Conservation (phyloP, 2,113 vertebrate species). For the Chloroceryle aenea region DNA sequence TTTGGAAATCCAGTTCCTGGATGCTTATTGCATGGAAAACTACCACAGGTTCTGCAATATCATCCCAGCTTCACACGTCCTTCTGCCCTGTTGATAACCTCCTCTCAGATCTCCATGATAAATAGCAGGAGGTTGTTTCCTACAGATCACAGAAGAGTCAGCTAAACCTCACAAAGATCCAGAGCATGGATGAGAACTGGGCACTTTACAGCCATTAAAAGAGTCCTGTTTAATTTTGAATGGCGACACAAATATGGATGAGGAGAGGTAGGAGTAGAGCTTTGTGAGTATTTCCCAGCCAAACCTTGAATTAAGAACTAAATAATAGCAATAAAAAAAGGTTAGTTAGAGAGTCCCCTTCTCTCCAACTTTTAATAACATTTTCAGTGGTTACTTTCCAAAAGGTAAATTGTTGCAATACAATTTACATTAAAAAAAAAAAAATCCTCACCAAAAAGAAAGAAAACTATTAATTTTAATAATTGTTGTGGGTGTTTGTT, state of each 20-base stretch:
- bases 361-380: neutral
- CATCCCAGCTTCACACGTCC: accelerated
- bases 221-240: neutral
- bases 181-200: neutral
- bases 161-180: neutral
- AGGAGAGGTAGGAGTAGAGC: neutral
- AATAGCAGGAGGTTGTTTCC: neutral
- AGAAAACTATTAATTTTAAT: neutral
- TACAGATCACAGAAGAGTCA: neutral
- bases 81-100: neutral
- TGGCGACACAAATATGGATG: neutral
- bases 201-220: neutral
- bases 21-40: neutral
- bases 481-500: neutral
- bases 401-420: neutral
- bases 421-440: neutral
- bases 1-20: neutral
- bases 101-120: accelerated
- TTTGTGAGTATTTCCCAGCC: neutral
- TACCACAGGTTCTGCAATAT: neutral
- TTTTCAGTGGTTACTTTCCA: neutral
- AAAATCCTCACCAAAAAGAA: neutral
- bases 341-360: neutral
- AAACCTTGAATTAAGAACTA: neutral
- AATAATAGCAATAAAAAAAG: slow-evolving; percentile 4